phyloP scores from a whole-genome alignment of 2,888 invertebrate species.

The Pantelozetes paolii region DNA sequence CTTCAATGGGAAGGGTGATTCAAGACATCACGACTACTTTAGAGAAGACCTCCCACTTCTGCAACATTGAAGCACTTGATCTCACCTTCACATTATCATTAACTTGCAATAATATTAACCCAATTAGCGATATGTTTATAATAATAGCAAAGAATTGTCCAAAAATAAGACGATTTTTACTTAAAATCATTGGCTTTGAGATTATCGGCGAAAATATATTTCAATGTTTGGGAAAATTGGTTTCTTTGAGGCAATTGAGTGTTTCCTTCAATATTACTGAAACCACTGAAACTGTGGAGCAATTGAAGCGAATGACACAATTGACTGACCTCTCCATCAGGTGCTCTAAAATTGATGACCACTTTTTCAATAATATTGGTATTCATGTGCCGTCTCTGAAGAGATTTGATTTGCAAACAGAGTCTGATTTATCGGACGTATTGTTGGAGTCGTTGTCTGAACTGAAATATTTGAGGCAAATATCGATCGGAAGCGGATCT shows the following conservation, averaged over 20 bases:
- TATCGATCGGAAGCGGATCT: slow-evolving; percentile 3
- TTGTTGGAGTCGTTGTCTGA: slow-evolving; percentile 7
- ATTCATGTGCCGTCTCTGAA: background rate
- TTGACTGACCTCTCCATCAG: background rate
- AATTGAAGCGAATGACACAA: background rate
- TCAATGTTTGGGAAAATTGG: slow-evolving; percentile 9
- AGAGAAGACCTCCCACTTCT: background rate
- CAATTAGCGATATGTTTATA: background rate
- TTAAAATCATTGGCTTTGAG: background rate
- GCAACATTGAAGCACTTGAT: background rate
- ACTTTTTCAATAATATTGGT: slow-evolving; percentile 8
- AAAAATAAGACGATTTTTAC: background rate
- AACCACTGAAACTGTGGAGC: background rate
- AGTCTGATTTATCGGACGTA: background rate
- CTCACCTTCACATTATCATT: background rate
- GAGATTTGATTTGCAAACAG: background rate
- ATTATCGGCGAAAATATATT: slow-evolving; percentile 3
- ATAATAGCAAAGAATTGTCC: slow-evolving; percentile 3
- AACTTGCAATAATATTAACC: background rate
- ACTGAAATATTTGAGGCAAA: background rate
- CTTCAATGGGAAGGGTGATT: background rate
- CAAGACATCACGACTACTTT: slow-evolving; percentile 1
- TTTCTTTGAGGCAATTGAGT: background rate
- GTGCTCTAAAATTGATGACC: slow-evolving; percentile 9
- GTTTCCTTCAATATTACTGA: background rate